Conservation (phyloP, 1,140 invertebrate species). For the Drosophila arizonae region DNA sequence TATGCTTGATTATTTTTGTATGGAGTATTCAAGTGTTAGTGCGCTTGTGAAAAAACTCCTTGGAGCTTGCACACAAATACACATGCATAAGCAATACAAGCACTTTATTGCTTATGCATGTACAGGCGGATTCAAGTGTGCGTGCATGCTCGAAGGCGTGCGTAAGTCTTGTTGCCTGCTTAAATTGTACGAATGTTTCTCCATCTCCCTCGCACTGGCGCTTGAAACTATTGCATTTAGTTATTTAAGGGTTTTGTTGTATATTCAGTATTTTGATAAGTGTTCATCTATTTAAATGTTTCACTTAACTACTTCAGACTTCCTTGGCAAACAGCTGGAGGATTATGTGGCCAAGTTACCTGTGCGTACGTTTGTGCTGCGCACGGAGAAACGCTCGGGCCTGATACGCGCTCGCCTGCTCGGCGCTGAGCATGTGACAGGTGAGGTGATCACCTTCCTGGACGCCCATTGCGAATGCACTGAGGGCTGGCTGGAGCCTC, state of each 20-base stretch:
- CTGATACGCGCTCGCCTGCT: slow-evolving; percentile 95
- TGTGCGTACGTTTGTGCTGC: slow-evolving; percentile 90
- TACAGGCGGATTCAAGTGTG: no score
- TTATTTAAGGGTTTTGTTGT: not conserved
- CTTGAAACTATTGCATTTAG: no score
- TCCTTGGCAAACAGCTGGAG: slow-evolving; percentile 94
- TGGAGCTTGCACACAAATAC: no score
- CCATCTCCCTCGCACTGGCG: no score
- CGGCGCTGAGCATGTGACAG: slow-evolving; percentile 95
- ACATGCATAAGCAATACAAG: no score
- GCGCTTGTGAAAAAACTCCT: no score
- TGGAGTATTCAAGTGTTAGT: no score
- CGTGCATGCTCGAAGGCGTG: no score
- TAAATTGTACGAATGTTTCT: no score
- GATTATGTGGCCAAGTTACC: slow-evolving; percentile 94
- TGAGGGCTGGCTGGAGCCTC: slow-evolving; percentile 97
- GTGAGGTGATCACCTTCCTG: slow-evolving; percentile 97
- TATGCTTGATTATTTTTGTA: no score
- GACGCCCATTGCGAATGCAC: slow-evolving; percentile 98
- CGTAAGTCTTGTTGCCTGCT: no score
- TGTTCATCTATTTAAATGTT: not conserved
- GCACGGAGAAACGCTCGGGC: slow-evolving; percentile 95
- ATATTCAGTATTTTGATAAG: not conserved
- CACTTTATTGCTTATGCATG: no score
- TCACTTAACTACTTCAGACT: slow-evolving; percentile 84